A percentile compares a stretch with the other conserved stretches of the same genome.
Conservation (phyloP, 1,140 invertebrate species). For the Drosophila suzukii region DNA sequence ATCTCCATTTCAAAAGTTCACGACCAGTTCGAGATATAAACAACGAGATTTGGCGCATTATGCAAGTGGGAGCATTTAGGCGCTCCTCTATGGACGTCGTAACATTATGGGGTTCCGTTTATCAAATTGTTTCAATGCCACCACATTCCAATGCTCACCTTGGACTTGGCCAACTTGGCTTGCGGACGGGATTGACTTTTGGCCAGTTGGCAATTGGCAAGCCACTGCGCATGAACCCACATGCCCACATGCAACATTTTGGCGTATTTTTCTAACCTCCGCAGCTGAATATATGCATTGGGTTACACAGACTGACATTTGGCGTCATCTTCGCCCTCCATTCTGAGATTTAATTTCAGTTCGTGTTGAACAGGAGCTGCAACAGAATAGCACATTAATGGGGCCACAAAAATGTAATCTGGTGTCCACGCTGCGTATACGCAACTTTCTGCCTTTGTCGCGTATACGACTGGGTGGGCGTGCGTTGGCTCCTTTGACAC, state of each 20-base stretch:
- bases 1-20: slow-evolving; percentile 48
- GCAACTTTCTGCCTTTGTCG: slow-evolving; percentile 5
- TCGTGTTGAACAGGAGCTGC: slow-evolving; percentile 10
- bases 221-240: slow-evolving; percentile 41
- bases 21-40: slow-evolving; percentile 40
- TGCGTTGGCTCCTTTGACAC: slow-evolving; percentile 10
- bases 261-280: slow-evolving; percentile 30
- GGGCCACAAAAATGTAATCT: slow-evolving; percentile 15
- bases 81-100: slow-evolving; percentile 10
- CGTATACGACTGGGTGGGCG: slow-evolving; percentile 5
- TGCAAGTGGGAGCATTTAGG: slow-evolving; percentile 63
- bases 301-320: slow-evolving; percentile 30
- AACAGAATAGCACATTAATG: slow-evolving; percentile 24
- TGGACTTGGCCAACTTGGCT: not conserved
- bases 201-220: slow-evolving; percentile 46
- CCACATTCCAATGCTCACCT: slow-evolving; percentile 40
- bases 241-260: slow-evolving; percentile 38
- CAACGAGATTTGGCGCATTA: slow-evolving; percentile 51
- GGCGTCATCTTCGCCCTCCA: not conserved
- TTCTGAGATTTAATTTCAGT: slow-evolving; percentile 15
- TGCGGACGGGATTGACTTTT: slow-evolving; percentile 7
- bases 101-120: slow-evolving; percentile 38
- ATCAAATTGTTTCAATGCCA: slow-evolving; percentile 37
- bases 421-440: slow-evolving; percentile 39
- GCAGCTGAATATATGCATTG: slow-evolving; percentile 2